Conservation (phyloP, 92 coral and sea anemone species). For the Phenganax subtilis region DNA sequence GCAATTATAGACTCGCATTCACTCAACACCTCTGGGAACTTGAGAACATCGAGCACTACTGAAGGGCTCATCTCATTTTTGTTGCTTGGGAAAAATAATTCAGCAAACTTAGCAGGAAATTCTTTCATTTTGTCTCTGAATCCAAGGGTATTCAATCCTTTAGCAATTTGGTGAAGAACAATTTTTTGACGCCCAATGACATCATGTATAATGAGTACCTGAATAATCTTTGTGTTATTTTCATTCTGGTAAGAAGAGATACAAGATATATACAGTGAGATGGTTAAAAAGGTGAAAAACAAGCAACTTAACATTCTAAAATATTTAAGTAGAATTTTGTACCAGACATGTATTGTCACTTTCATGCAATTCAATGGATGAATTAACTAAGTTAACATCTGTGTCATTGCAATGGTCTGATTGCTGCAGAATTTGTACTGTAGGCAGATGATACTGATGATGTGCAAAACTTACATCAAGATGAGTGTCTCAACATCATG, state of each 20-base stretch:
- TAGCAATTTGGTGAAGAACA: conserved; percentile 29
- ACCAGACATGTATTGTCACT: no score
- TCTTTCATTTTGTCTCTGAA: conserved; percentile 30
- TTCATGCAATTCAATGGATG: no score
- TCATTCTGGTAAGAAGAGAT: conserved; percentile 15
- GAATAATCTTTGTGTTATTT: conserved; percentile 49
- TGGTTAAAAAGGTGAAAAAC: no score
- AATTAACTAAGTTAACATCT: no score
- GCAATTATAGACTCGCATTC: conserved; percentile 21
- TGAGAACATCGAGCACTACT: conserved; percentile 29
- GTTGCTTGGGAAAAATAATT: conserved; percentile 30
- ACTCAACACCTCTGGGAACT: conserved; percentile 27
- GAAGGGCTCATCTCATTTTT: conserved; percentile 32
- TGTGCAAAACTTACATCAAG: conserved; percentile 27
- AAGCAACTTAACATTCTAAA: no score
- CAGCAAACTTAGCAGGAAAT: conserved; percentile 7
- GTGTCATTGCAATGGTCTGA: no score
- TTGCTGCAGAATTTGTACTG: no score
- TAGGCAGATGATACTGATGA: conserved; percentile 39
- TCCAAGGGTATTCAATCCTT: conserved; percentile 33
- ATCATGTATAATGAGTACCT: conserved; percentile 47
- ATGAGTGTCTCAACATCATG: conserved; percentile 34
- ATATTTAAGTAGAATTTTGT: no score
- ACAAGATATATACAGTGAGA: not conserved
- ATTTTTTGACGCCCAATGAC: conserved; percentile 54